phyloP scores from a whole-genome alignment of 2,113 vertebrate genomes.

The Choloepus hoffmanni region DNA sequence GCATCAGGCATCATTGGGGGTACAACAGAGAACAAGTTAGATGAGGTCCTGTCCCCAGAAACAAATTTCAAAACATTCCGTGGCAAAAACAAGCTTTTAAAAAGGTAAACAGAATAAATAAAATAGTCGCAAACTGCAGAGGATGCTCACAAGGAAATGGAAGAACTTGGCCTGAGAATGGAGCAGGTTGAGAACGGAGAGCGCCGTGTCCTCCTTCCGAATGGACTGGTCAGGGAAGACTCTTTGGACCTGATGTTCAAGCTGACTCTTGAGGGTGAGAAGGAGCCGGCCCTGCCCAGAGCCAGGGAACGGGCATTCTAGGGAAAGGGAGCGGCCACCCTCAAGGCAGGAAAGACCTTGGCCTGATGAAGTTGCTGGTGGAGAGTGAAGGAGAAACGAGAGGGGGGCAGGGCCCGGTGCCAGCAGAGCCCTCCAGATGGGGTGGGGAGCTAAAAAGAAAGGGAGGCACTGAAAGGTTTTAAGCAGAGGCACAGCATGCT shows the following conservation, averaged over 20 bases:
- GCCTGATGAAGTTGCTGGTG: background rate
- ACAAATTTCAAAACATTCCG: background rate
- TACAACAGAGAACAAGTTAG: background rate
- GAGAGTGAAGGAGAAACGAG: background rate
- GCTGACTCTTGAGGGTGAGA: background rate
- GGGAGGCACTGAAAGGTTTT: background rate
- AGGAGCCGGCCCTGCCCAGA: background rate
- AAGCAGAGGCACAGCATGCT: background rate
- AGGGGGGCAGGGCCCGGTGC: background rate
- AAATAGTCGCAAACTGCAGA: background rate
- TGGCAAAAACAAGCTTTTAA: background rate
- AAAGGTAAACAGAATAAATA: background rate
- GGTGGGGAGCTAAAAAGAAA: accelerated
- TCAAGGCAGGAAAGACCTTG: background rate
- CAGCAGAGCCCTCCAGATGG: background rate
- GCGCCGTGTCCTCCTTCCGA: too few relatives aligned
- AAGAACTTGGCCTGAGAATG: background rate
- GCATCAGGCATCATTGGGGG: background rate
- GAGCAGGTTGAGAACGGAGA: background rate
- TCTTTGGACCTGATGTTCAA: background rate
- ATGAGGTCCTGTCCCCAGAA: background rate
- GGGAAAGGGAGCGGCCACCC: background rate
- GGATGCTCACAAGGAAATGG: background rate
- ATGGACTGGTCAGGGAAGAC: background rate
- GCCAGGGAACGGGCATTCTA: background rate